Base-by-base conservation (phyloP, 2,888 invertebrate species). In the Drosophila mettleri region DNA sequence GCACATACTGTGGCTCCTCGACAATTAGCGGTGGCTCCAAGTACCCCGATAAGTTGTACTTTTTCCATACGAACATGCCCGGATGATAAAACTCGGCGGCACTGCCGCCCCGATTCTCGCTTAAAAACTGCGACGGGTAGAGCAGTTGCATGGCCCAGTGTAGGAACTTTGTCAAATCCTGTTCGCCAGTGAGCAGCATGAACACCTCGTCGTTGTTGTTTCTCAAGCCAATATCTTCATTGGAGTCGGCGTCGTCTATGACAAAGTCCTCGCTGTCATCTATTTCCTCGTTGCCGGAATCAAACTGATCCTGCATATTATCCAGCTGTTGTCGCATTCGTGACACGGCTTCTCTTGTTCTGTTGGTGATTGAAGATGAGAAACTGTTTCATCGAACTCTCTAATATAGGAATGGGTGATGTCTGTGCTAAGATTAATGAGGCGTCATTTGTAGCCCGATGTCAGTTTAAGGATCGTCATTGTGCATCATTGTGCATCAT, bases 1-100 rank as follows among this genome's bases (percentile, higher is more conserved):
- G 76, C 16, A 92, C 72, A 66, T 91, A 92, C 34, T 73, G 86
- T 1, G 92, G 92, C 66, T 92, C 92, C 18, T 92, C 92, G 34
- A 89, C 92, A 59, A 90, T 81, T 31, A 92, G 60, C 14, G 91
- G 91, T 8, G 88, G 82, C 69, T 92, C 91, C 58, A 91, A 66
- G 27, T 88, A 87, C 33, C 92, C 92, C 8, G 91, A 91, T 33
- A 90, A 78, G 79, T 92, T 91, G 8, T 90, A 73, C 71, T 90
- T 91, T 64, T 90, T 92, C 91, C 89, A 91, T 8, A 88, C 71
- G 64, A 88, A 89, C 86, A 90, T 81, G 33, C 88, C 86, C 9
- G 90, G 89, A 67, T 89, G 72, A 70, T 91, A 87, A 41, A 69
- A 79, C 12, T 87, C 89, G 3, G 90, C 87, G 8, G 69, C 74